Evolutionary conservation across 2,113 vertebrate species (phyloP).

Genomic region (Dasyurus viverrinus): DNA sequence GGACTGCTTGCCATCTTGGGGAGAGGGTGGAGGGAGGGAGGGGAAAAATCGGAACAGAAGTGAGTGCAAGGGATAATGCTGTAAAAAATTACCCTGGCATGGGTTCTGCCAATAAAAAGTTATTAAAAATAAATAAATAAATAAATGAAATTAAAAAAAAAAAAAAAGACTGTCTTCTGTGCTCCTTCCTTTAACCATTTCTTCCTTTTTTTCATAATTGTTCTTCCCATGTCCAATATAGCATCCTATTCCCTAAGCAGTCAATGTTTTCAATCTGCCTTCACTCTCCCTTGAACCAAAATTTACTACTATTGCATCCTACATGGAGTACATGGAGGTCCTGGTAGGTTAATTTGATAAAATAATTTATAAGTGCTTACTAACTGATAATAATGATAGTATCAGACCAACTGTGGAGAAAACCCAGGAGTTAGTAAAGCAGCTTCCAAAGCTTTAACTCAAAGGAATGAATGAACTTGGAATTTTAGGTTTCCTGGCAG

Average conservation of each 20-base stretch:
- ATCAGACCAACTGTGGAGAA: not conserved
- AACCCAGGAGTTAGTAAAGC: not conserved
- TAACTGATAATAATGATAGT: not conserved
- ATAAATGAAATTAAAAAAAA: too few species aligned
- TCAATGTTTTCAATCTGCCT: not conserved
- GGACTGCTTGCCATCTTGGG: too few species aligned
- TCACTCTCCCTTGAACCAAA: not conserved
- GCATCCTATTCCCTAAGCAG: not conserved
- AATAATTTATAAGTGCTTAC: not conserved
- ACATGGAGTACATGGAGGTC: not conserved
- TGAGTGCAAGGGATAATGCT: too few species aligned
- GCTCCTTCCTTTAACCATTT: not conserved
- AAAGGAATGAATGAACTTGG: not conserved
- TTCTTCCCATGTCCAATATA: not conserved
- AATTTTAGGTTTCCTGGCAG: not conserved
- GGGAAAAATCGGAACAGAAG: too few species aligned
- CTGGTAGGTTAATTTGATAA: not conserved
- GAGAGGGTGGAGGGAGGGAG: too few species aligned
- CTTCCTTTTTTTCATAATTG: not conserved
- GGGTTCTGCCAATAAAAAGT: too few species aligned
- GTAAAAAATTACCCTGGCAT: too few species aligned
- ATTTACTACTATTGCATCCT: not conserved
- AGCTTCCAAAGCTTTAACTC: not conserved
- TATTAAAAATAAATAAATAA: too few species aligned
- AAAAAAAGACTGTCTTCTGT: too few species aligned